Evolutionary conservation across 2,888 invertebrate genomes (phyloP).

Genomic region (Creontiades dilutus): DNA sequence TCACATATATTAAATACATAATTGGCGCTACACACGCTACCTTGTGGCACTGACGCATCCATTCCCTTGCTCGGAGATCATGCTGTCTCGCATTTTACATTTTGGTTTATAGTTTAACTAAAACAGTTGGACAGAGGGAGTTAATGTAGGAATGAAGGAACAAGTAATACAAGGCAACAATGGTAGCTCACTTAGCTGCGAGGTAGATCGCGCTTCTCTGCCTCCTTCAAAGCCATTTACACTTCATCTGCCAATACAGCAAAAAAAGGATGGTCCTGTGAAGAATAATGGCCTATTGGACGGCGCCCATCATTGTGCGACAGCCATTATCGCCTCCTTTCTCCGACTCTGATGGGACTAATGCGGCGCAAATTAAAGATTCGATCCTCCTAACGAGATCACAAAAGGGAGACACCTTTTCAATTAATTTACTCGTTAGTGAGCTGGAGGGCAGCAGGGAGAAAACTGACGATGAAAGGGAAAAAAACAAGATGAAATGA

Average conservation of each 20-base stretch:
- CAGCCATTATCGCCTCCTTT: background rate
- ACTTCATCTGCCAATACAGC: constrained; percentile 10
- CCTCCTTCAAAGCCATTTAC: constrained; percentile 38
- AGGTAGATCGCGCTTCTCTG: background rate
- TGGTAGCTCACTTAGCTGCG: background rate
- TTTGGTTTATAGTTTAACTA: too few relatives aligned
- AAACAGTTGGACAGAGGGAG: too few relatives aligned
- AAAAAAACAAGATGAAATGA: constrained; percentile 6
- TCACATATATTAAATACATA: too few relatives aligned
- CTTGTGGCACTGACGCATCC: too few relatives aligned
- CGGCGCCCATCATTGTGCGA: background rate
- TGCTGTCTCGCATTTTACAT: too few relatives aligned
- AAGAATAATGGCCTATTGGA: constrained; percentile 18
- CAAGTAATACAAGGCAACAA: too few relatives aligned
- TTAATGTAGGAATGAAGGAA: too few relatives aligned
- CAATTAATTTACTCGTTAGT: constrained; percentile 45
- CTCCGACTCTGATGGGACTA: background rate
- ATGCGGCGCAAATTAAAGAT: constrained; percentile 47
- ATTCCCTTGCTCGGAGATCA: too few relatives aligned
- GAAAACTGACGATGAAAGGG: background rate
- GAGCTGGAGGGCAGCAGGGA: background rate
- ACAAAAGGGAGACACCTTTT: constrained; percentile 43
- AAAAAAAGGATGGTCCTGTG: background rate
- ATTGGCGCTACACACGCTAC: too few relatives aligned
- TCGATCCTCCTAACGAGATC: constrained; percentile 48